Conservation (phyloP, 2,888 invertebrate genomes). For the Aspidapion aeneum region DNA sequence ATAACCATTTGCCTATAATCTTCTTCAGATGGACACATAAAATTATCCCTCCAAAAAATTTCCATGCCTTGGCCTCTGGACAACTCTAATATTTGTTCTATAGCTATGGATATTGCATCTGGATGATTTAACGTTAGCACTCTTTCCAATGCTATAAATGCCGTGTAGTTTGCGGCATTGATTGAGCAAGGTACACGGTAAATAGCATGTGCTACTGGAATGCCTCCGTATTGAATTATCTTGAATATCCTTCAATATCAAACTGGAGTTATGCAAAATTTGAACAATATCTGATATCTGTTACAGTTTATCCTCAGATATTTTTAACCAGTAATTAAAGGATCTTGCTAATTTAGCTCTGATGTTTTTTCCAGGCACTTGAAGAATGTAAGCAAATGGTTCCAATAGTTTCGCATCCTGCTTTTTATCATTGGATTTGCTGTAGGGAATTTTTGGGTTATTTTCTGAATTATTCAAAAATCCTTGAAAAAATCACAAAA, state of each 20-base stretch:
- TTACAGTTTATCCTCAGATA: constrained; percentile 77
- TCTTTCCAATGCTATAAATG: constrained; percentile 87
- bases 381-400: constrained; percentile 87
- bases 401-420: constrained; percentile 70
- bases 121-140: constrained; percentile 79
- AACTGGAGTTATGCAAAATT: constrained; percentile 95
- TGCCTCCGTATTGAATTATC: constrained; percentile 91
- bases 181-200: constrained; percentile 94
- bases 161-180: constrained; percentile 92
- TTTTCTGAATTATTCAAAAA: neutral
- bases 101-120: too few relatives aligned
- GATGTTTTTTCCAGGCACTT: constrained; percentile 93
- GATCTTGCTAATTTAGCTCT: constrained; percentile 83
- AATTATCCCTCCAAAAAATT: too few relatives aligned
- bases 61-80: too few relatives aligned
- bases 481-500: too few relatives aligned
- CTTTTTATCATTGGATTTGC: constrained; percentile 33
- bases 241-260: constrained; percentile 95
- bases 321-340: constrained; percentile 93
- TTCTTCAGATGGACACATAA: too few relatives aligned
- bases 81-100: too few relatives aligned
- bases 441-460: constrained; percentile 26
- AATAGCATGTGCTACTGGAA: constrained; percentile 96
- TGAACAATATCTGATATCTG: constrained; percentile 88
- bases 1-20: too few relatives aligned